phyloP scores from a whole-genome alignment of 2,888 invertebrate species.

The Nymphalis polychloros region DNA sequence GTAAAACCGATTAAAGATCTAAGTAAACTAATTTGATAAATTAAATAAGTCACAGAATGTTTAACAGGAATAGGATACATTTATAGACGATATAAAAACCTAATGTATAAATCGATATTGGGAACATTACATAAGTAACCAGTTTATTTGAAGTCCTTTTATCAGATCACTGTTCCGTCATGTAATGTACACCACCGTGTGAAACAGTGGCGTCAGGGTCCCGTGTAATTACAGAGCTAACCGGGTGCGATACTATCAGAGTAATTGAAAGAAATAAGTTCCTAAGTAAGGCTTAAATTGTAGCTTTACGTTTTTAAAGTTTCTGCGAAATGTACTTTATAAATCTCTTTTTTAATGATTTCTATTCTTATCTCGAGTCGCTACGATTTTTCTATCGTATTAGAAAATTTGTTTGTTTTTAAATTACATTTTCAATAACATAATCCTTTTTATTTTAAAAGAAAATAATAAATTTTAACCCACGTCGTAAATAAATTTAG shows the following conservation, averaged over 20 bases:
- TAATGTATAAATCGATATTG: too few relatives aligned
- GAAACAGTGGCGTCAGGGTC: background rate
- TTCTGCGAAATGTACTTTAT: background rate
- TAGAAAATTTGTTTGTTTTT: background rate
- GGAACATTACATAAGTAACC: too few relatives aligned
- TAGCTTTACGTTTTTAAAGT: background rate
- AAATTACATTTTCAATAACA: too few relatives aligned
- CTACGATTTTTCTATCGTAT: background rate
- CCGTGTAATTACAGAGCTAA: slow-evolving; percentile 6
- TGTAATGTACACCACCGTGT: background rate
- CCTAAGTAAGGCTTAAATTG: background rate
- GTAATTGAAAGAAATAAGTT: slow-evolving; percentile 7
- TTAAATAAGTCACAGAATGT: too few relatives aligned
- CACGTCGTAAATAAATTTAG: too few relatives aligned
- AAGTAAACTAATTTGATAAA: too few relatives aligned
- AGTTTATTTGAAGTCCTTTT: background rate
- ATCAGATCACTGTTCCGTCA: background rate
- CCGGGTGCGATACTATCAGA: slow-evolving; percentile 3
- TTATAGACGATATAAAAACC: too few relatives aligned
- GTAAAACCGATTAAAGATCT: too few relatives aligned
- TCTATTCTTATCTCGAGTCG: too few relatives aligned
- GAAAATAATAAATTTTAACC: too few relatives aligned
- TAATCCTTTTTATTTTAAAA: too few relatives aligned
- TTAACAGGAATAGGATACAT: too few relatives aligned
- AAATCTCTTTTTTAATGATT: background rate